Evolutionary conservation across 2,113 vertebrate species (phyloP), one percentile per base, ranked within the genome.

Genomic region (Sylvia atricapilla): DNA sequence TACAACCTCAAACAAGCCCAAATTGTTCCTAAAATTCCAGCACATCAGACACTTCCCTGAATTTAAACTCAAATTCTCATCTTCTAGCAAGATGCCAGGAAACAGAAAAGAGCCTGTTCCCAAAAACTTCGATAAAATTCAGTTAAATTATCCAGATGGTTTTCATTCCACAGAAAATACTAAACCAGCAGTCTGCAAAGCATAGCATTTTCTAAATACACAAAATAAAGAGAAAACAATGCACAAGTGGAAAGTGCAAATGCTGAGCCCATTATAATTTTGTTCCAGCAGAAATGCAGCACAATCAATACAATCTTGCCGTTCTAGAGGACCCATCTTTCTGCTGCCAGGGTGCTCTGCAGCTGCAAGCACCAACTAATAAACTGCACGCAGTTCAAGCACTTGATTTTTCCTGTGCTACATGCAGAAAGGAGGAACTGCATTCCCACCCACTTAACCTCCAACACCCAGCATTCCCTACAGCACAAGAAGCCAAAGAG

Each of bases 151-250:
- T 41, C 93, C 93, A 97, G 90, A 96, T 97, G 77, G 84, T 95
- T 97, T 93, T 91, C 94, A 95, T 97, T 97, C 96, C 93, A 94
- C 59, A 92, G 93, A 95, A 97, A 94, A 93, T 47, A 94, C 92
- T 64, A 93, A 93, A 81, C 58, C 78, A 96, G 94, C 96, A 93
- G 79, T 94, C 97, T 94, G 95, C 92, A 81, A 84, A 63, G 81
- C 85, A 92, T 13, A 86, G 82, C 89, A 53, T 96, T 97, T 93
- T 95, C 95, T 85, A 97, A 97, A 97, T 90, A 95, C 89, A 94
- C 91, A 95, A 97, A 97, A 95, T 96, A 90, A 96, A 88, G 85
- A 82, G 78, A 94, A 93, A 92, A 95, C 96, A 97, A 97, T 90
- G 58, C 92, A 95, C 93, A 97, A 97, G 80, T 92, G 77, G 73